Conservation (phyloP, 2,113 vertebrate genomes). For the Pogona vitticeps region DNA sequence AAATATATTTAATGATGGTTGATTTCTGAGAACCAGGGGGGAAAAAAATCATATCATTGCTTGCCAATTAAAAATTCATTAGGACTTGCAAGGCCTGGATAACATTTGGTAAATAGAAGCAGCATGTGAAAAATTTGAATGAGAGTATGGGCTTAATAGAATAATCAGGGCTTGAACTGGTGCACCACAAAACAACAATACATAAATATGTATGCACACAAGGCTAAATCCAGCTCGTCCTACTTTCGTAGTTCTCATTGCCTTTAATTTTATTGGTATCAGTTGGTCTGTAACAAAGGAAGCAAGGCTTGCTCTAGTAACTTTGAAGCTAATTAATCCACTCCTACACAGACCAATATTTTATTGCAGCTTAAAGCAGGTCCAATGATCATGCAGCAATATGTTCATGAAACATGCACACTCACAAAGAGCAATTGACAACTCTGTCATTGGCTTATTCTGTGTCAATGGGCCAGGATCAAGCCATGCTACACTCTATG, state of each 20-base stretch:
- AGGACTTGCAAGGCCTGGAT: constrained; percentile 60
- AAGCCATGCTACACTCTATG: neutral
- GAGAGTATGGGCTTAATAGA: constrained; percentile 60
- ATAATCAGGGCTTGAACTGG: constrained; percentile 65
- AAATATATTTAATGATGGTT: constrained; percentile 60
- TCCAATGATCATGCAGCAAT: neutral
- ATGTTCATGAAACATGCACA: neutral
- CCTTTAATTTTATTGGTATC: constrained; percentile 49
- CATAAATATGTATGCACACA: constrained; percentile 58
- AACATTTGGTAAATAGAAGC: constrained; percentile 69
- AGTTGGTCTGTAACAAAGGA: constrained; percentile 42
- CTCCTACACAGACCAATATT: neutral
- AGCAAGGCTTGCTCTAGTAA: constrained; percentile 31
- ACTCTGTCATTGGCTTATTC: no score
- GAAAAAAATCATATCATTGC: constrained; percentile 36
- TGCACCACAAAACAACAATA: constrained; percentile 58
- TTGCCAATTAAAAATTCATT: constrained; percentile 74
- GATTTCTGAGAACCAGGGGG: constrained; percentile 38
- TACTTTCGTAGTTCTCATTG: constrained; percentile 47
- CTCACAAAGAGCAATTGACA: no score
- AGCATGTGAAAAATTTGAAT: constrained; percentile 70
- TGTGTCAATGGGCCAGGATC: neutral
- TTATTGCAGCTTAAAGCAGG: neutral
- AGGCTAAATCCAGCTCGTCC: constrained; percentile 41
- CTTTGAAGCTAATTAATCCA: constrained; percentile 28